Evolutionary conservation across 2,888 invertebrate species (phyloP), one percentile per base, ranked within the genome.

Genomic region (Cheilosia vulpina): DNA sequence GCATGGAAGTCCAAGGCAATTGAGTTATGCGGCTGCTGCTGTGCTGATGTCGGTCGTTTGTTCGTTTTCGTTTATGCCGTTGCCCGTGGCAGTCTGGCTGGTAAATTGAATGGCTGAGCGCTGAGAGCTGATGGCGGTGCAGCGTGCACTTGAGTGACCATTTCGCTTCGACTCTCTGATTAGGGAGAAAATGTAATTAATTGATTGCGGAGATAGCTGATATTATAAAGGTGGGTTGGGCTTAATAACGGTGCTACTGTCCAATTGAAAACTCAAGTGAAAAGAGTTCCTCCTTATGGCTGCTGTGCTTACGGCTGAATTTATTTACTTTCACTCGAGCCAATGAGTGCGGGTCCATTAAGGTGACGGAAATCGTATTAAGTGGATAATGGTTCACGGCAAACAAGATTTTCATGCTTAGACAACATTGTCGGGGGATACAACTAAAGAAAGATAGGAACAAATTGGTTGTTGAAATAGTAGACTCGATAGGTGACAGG

Each of bases 131-230:
- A 24, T 43, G 17, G 31, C 62, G 71, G 47, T 71, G 76, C 71
- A 73, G 62, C 72, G 47, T 71, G 76, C 71, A 73, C 66, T 77
- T 62, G 55, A 66, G 60, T 68, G 72, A 55, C 63, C 76, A 81
- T 77, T 81, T 81, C 68, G 55, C 60, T 57, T 71, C 66, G 68
- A 62, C 68, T 55, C 81, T 57, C 43, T 85, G 85, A 77, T 81
- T 81, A 81, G 72, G 72, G 72, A 85, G 76, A 85, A 81, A 81
- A 85, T 73, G 53, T 85, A 80, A 85, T 85, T 85, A 85, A 85
- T 81, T 85, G 81, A 81, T 80, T 77, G 71, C 47, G 38, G 66
- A 76, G 80, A 80, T 80, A 66, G 27, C 66, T 80, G 80, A 75
- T 76, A 81, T 72, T 52, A 45, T 21, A 72, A 31, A 71, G 81